Evolutionary conservation across 2,113 vertebrate genomes (phyloP).

Genomic region (Perognathus longimembris): DNA sequence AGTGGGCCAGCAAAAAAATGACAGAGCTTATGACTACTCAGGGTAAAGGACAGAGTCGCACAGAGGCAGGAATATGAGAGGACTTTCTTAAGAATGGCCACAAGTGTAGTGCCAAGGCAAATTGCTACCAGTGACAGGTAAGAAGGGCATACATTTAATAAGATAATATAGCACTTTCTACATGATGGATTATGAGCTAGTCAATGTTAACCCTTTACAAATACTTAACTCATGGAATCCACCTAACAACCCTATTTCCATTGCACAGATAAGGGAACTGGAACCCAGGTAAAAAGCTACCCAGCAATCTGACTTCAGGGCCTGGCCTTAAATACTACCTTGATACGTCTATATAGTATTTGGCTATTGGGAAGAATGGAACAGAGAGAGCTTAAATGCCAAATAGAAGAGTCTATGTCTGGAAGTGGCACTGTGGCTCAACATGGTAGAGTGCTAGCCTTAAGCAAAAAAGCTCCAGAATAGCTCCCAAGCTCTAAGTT

Average conservation of each 20-base stretch:
- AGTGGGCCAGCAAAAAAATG: neutral
- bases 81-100: neutral
- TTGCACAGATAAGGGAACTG: neutral
- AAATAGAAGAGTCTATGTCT: neutral
- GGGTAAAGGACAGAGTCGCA: neutral
- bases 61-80: neutral
- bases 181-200: neutral
- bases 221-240: neutral
- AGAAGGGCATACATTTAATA: neutral
- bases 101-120: neutral
- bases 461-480: no score
- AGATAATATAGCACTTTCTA: neutral
- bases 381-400: neutral
- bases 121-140: neutral
- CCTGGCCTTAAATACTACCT: neutral
- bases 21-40: neutral
- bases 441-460: no score
- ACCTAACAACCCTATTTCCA: neutral
- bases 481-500: no score
- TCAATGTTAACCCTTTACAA: neutral
- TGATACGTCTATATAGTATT: neutral
- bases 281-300: neutral
- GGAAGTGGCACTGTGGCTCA: no score
- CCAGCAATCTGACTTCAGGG: neutral
- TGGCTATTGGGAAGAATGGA: neutral